A percentile compares a stretch with the other conserved stretches of the same genome.
phyloP scores from a whole-genome alignment of 2,888 invertebrate species.

The Hofmannophila pseudospretella region DNA sequence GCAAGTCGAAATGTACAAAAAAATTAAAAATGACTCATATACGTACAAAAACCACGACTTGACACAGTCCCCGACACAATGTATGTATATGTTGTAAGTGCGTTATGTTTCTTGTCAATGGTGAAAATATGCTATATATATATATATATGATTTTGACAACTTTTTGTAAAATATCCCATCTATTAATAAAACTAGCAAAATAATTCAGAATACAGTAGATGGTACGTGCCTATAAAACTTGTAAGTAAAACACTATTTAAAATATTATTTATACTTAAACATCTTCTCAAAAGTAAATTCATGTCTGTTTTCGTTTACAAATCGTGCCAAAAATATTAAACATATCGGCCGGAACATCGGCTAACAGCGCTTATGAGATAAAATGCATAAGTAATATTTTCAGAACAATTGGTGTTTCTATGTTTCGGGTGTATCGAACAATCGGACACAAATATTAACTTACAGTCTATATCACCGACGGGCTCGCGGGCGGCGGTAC shows the following conservation, averaged over 20 bases:
- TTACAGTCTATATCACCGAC: constrained; percentile 53
- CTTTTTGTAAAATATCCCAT: constrained; percentile 38
- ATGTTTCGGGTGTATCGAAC: constrained; percentile 61
- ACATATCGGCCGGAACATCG: constrained; percentile 66
- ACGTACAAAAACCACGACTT: too few relatives aligned
- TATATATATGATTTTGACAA: constrained; percentile 1
- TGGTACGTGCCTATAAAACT: constrained; percentile 46
- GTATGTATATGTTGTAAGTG: too few relatives aligned
- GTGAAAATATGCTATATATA: neutral
- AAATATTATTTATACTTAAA: constrained; percentile 36
- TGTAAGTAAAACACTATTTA: constrained; percentile 49
- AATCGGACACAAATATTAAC: constrained; percentile 67
- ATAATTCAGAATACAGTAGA: constrained; percentile 40
- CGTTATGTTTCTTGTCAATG: too few relatives aligned
- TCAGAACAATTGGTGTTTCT: constrained; percentile 64
- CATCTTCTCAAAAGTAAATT: constrained; percentile 43
- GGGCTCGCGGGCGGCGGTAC: constrained; percentile 45
- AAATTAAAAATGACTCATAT: too few relatives aligned
- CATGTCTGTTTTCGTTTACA: constrained; percentile 30
- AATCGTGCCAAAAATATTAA: constrained; percentile 47
- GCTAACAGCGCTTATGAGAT: constrained; percentile 56
- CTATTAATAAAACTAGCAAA: constrained; percentile 51
- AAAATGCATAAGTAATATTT: constrained; percentile 41
- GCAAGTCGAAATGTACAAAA: too few relatives aligned
- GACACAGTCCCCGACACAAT: too few relatives aligned